phyloP scores from a whole-genome alignment of 1,140 invertebrate genomes.

The Drosophila lacertosa region DNA sequence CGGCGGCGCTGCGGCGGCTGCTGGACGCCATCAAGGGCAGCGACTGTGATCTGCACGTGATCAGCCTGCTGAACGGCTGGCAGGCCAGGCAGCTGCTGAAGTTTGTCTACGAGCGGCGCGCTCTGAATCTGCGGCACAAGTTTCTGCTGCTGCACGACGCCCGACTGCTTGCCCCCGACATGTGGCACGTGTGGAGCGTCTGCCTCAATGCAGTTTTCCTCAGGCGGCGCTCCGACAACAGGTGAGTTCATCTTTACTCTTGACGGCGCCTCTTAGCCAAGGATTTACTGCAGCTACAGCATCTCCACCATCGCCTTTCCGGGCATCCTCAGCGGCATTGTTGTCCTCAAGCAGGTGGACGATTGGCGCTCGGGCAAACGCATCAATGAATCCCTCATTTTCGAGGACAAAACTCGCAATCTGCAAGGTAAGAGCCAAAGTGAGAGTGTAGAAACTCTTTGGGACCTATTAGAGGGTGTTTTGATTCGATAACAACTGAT shows the following conservation, averaged over 20 bases:
- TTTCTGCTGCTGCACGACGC: conserved; percentile 89
- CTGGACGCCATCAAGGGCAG: conserved; percentile 86
- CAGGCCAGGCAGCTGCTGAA: conserved; percentile 87
- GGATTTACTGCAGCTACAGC: conserved; percentile 41
- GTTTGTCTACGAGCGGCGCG: conserved; percentile 89
- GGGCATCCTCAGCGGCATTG: conserved; percentile 62
- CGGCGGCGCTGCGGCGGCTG: conserved; percentile 85
- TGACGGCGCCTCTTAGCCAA: too few relatives aligned
- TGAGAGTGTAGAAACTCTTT: too few relatives aligned
- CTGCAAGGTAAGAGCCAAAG: conserved; percentile 60
- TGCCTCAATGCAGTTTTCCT: conserved; percentile 91
- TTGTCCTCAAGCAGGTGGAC: conserved; percentile 51
- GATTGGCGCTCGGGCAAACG: conserved; percentile 52
- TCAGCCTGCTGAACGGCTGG: conserved; percentile 89
- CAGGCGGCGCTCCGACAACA: conserved; percentile 25
- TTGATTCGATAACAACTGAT: too few relatives aligned
- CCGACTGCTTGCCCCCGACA: conserved; percentile 87
- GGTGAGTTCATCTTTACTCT: too few relatives aligned
- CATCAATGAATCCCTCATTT: conserved; percentile 40
- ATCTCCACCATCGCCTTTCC: conserved; percentile 90
- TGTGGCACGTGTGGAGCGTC: conserved; percentile 90
- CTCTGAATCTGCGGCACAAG: conserved; percentile 88
- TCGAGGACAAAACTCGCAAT: conserved; percentile 56
- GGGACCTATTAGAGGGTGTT: too few relatives aligned
- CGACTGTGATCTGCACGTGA: conserved; percentile 89